A percentile compares a stretch with the other conserved stretches of the same genome.
Evolutionary conservation across 2,888 invertebrate genomes (phyloP).

Genomic region (Reticulitermes lucifugus): DNA sequence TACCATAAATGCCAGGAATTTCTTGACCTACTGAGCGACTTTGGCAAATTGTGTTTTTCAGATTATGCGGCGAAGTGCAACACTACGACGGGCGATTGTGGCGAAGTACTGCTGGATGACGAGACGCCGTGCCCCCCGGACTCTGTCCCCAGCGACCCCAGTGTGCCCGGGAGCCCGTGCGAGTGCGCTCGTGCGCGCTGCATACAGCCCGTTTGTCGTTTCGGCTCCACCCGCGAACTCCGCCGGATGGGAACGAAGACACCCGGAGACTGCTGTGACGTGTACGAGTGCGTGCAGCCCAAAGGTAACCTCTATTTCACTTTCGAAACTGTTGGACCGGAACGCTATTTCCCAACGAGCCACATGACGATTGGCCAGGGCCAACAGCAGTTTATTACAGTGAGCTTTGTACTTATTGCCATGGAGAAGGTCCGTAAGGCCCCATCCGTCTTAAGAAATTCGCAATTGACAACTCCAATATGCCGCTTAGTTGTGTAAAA

Average conservation of each 20-base stretch:
- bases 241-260: slow-evolving; percentile 55
- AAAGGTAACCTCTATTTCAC: slow-evolving; percentile 51
- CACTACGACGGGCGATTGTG: not conserved
- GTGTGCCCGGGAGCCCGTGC: slow-evolving; percentile 52
- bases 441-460: too few relatives aligned
- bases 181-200: slow-evolving; percentile 54
- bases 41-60: too few relatives aligned
- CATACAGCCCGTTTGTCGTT: slow-evolving; percentile 55
- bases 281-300: slow-evolving; percentile 57
- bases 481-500: too few relatives aligned
- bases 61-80: slow-evolving; percentile 27
- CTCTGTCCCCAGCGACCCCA: slow-evolving; percentile 53
- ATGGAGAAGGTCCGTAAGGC: too few relatives aligned
- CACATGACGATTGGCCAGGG: not conserved
- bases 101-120: slow-evolving; percentile 47
- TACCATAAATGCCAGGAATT: too few relatives aligned
- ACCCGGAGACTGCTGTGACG: slow-evolving; percentile 60
- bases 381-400: too few relatives aligned
- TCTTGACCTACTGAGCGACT: too few relatives aligned
- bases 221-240: slow-evolving; percentile 51
- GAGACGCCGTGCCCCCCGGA: slow-evolving; percentile 56
- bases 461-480: too few relatives aligned
- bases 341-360: not conserved
- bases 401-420: too few relatives aligned
- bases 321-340: not conserved